A percentile compares a stretch with the other conserved stretches of the same genome.
phyloP scores from a whole-genome alignment of 1,140 invertebrate species.

The Steinernema feltiae region DNA sequence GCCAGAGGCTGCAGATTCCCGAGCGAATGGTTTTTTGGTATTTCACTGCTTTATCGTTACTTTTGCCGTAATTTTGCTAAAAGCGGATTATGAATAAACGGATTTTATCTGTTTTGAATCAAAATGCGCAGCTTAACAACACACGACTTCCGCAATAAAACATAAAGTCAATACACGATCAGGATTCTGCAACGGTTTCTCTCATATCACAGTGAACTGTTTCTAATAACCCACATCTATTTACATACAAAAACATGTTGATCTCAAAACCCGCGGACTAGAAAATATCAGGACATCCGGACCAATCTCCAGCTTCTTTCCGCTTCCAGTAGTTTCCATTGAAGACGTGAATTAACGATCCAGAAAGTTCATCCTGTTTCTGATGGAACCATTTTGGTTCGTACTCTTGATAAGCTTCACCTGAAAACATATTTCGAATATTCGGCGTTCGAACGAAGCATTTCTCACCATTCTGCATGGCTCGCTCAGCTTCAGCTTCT shows the following conservation, averaged over 20 bases:
- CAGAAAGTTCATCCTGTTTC: conserved; percentile 72
- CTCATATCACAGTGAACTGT: not conserved
- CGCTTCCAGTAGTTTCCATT: conserved; percentile 85
- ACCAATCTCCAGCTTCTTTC: conserved; percentile 82
- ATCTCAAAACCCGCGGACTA: conserved; percentile 1
- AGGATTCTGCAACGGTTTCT: not conserved
- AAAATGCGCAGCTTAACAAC: not conserved
- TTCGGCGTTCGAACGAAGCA: no score
- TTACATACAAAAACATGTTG: not conserved
- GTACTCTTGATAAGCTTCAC: conserved; percentile 60
- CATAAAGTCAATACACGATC: not conserved
- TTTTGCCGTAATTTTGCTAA: no score
- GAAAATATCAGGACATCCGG: conserved; percentile 77
- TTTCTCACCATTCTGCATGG: conserved; percentile 47
- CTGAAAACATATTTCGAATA: conserved; percentile 16
- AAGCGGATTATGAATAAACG: no score
- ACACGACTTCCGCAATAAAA: not conserved
- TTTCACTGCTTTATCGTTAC: no score
- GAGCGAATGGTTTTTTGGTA: no score
- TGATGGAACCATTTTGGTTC: conserved; percentile 85
- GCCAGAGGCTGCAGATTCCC: no score
- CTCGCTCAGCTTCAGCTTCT: conserved; percentile 50
- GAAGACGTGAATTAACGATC: conserved; percentile 76
- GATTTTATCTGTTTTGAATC: not conserved
- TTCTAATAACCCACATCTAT: not conserved